Base-by-base conservation (phyloP, 2,888 invertebrate genomes). In the Hypena proboscidalis region DNA sequence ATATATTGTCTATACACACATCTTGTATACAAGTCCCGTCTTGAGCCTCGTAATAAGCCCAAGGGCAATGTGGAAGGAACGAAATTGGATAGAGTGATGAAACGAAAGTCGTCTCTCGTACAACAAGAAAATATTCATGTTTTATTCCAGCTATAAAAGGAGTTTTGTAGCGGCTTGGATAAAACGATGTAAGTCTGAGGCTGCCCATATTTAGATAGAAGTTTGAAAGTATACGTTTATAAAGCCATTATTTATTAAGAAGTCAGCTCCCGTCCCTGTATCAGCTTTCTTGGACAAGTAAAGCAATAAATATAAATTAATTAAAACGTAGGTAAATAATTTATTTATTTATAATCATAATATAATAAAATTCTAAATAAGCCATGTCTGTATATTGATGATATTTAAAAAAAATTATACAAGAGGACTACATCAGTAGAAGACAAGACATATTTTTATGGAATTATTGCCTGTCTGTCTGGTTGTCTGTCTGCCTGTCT, bases 11-110 rank as follows among this genome's bases (percentile, higher is more conserved):
- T n/a, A n/a, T n/a, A n/a, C n/a, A 17, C 17, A 17, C 5, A 17
- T 32, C 31, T 19, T 42, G 46, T 43, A 58, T 57, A 63, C 40
- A 49, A 48, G 57, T 35, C 55, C 56, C 54, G 51, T 62, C 66
- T 69, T 66, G 58, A 64, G 59, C 53, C 25, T 49, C 51, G 68
- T 75, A 78, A 77, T 79, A 79, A 69, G 70, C 70, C 62, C 77
- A 74, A 79, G 75, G 74, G 69, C 74, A 66, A 66, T 65, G 52
- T 68, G 61, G 62, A 56, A 50, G 57, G 50, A 62, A 69, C 65
- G 50, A 70, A 78, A 82, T 77, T 79, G 76, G 72, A 74, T 76
- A 69, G 63, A 74, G 67, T 71, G 73, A 77, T 70, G 72, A 72
- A 72, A 74, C 63, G 67, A 68, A 73, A 66, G 58, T 60, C 59